phyloP scores from a whole-genome alignment of 2,797 vertebrate species.

The Neostethus bicornis region DNA sequence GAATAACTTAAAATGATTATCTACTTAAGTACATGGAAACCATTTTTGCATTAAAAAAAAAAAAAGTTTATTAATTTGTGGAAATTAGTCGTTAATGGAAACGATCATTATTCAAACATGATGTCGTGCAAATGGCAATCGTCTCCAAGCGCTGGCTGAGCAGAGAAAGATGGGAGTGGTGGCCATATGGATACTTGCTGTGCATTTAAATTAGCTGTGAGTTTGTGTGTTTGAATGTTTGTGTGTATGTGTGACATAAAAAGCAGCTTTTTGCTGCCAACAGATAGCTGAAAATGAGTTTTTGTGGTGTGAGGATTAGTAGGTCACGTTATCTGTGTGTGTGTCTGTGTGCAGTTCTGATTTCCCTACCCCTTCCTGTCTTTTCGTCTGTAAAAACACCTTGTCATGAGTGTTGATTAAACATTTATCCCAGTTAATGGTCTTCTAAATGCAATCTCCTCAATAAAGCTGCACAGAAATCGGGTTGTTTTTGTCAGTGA shows the following conservation, averaged over 20 bases:
- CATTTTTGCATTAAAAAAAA: constrained; percentile 1
- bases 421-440: constrained; percentile 1
- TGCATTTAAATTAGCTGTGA: constrained; percentile 56
- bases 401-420: constrained; percentile 1
- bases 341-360: constrained; percentile 5
- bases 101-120: constrained; percentile 11
- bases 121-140: constrained; percentile 34
- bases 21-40: neutral
- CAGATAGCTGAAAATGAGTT: constrained; percentile 24
- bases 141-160: constrained; percentile 12
- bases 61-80: neutral
- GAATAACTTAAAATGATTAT: neutral
- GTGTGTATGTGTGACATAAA: constrained; percentile 14
- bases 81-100: constrained; percentile 1
- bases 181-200: constrained; percentile 47
- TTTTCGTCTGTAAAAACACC: constrained; percentile 23
- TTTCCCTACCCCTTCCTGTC: constrained; percentile 23
- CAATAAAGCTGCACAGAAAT: neutral
- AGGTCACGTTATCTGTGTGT: constrained; percentile 49
- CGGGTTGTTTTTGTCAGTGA: neutral
- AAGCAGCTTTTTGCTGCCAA: constrained; percentile 41
- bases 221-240: constrained; percentile 26
- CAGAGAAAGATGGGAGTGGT: constrained; percentile 41
- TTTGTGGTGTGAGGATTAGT: constrained; percentile 62
- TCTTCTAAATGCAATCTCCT: neutral